Evolutionary conservation across 2,888 invertebrate species (phyloP).

Genomic region (Troglohyphantes excavatus): DNA sequence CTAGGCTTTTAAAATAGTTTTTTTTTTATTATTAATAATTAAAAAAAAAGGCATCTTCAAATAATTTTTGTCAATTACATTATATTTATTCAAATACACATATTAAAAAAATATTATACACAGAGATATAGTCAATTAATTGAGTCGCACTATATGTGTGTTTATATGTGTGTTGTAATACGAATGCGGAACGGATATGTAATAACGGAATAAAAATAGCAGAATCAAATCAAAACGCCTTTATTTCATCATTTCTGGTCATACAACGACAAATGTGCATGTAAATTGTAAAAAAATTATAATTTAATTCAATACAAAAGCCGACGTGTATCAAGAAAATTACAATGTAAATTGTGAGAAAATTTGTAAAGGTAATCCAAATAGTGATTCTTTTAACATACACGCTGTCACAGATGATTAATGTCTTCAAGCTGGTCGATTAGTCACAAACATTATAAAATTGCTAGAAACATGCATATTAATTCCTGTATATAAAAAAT

Average conservation of each 20-base stretch:
- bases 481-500: neutral
- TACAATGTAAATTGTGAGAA: constrained; percentile 45
- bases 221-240: constrained; percentile 30
- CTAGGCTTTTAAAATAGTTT: too few species aligned
- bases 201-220: too few species aligned
- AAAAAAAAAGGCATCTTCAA: too few species aligned
- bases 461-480: neutral
- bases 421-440: constrained; percentile 21
- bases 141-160: too few species aligned
- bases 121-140: too few species aligned
- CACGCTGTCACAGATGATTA: constrained; percentile 10
- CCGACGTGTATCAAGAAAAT: constrained; percentile 40
- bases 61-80: too few species aligned
- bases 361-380: constrained; percentile 41
- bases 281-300: constrained; percentile 65
- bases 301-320: constrained; percentile 56
- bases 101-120: too few species aligned
- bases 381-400: constrained; percentile 20
- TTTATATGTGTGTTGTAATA: too few species aligned
- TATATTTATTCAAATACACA: too few species aligned
- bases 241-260: constrained; percentile 53
- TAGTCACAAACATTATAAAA: neutral
- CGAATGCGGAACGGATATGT: too few species aligned
- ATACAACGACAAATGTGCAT: constrained; percentile 45
- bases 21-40: too few species aligned